phyloP scores from a whole-genome alignment of 1,140 invertebrate species.

The Microplitis mediator region DNA sequence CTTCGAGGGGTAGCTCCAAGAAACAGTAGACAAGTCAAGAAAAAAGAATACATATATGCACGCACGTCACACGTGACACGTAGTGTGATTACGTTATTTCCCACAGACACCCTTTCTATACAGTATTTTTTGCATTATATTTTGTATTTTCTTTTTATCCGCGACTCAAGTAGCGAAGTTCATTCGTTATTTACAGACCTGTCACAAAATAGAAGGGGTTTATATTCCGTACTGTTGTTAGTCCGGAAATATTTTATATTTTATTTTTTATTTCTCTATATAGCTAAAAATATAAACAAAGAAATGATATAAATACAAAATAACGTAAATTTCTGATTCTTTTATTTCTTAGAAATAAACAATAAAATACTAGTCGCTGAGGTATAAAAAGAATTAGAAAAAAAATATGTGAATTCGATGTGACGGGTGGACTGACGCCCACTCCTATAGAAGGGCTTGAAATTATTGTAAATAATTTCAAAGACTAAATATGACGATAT shows the following conservation, averaged over 20 bases:
- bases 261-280: neutral
- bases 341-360: neutral
- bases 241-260: conserved; percentile 12
- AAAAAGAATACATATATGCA: conserved; percentile 32
- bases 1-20: neutral
- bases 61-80: conserved; percentile 46
- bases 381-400: too few relatives aligned
- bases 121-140: neutral
- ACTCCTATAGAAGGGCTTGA: too few relatives aligned
- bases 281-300: neutral
- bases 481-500: too few relatives aligned
- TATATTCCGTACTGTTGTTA: neutral
- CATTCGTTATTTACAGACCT: conserved; percentile 56
- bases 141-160: neutral
- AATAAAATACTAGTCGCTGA: too few relatives aligned
- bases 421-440: too few relatives aligned
- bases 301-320: neutral
- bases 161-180: conserved; percentile 28
- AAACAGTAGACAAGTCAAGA: conserved; percentile 19
- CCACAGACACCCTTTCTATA: conserved; percentile 24
- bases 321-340: neutral
- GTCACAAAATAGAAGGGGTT: neutral
- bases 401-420: too few relatives aligned
- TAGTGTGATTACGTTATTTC: conserved; percentile 55
- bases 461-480: too few relatives aligned